A percentile compares a stretch with the other conserved stretches of the same genome.
phyloP scores from a whole-genome alignment of 2,113 vertebrate species.

The Cyanoderma ruficeps region DNA sequence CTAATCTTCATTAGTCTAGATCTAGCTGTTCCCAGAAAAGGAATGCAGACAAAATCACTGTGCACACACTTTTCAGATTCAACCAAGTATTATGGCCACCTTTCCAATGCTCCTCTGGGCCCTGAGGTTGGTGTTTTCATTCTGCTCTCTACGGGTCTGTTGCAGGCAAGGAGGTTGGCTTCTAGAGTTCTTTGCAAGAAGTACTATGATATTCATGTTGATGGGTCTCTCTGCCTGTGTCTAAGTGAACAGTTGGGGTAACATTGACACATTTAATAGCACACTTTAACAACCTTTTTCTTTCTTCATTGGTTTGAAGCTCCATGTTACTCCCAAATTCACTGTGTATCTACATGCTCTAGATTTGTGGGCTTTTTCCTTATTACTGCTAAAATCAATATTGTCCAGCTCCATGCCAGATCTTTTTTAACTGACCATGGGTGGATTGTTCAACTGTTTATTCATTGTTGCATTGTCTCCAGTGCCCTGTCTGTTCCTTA shows the following conservation, averaged over 20 bases:
- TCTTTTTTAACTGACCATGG: background rate
- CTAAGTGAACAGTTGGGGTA: fast-evolving
- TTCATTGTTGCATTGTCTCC: fast-evolving
- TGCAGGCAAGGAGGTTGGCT: fast-evolving
- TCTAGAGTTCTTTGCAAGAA: background rate
- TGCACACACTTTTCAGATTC: background rate
- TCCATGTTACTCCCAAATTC: background rate
- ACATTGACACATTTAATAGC: background rate
- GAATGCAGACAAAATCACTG: background rate
- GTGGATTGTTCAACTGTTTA: background rate
- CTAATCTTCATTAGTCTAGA: background rate
- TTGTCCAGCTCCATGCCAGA: background rate
- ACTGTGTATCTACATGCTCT: background rate
- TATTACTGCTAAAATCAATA: background rate
- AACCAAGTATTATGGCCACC: background rate
- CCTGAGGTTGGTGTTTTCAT: background rate
- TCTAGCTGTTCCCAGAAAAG: background rate
- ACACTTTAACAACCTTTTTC: background rate
- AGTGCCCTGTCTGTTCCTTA: fast-evolving
- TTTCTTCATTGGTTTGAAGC: background rate
- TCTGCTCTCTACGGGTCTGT: background rate
- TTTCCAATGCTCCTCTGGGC: fast-evolving
- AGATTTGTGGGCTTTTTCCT: fast-evolving
- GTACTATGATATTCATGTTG: background rate
- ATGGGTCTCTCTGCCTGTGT: background rate